Evolutionary conservation across 2,113 vertebrate species (phyloP).

Genomic region (Montifringilla adamsi): DNA sequence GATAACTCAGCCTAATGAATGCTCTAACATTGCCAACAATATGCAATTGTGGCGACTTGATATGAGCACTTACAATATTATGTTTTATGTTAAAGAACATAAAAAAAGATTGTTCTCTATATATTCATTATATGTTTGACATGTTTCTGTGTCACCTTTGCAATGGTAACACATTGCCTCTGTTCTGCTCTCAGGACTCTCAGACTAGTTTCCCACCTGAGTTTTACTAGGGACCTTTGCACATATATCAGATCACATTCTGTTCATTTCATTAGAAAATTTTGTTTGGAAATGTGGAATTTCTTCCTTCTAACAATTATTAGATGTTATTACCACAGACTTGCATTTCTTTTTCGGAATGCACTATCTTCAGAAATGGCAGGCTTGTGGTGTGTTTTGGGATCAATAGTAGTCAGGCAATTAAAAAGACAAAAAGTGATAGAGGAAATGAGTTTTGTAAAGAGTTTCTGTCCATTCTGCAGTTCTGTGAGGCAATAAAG

Average conservation of each 20-base stretch:
- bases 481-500: neutral
- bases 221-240: neutral
- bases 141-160: neutral
- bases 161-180: neutral
- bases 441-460: neutral
- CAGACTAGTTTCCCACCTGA: neutral
- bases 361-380: neutral
- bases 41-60: neutral
- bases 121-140: rapidly evolving
- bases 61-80: neutral
- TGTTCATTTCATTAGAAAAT: neutral
- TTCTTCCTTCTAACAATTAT: neutral
- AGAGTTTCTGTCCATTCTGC: neutral
- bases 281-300: neutral
- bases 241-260: neutral
- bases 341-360: neutral
- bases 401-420: neutral
- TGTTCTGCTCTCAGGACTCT: neutral
- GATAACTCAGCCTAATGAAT: neutral
- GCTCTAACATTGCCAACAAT: neutral
- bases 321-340: neutral
- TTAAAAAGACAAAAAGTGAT: neutral
- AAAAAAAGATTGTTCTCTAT: neutral
- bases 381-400: neutral
- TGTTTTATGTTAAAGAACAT: neutral